Conservation (phyloP, 2,113 vertebrate species). For the Colistium nudipinnis region DNA sequence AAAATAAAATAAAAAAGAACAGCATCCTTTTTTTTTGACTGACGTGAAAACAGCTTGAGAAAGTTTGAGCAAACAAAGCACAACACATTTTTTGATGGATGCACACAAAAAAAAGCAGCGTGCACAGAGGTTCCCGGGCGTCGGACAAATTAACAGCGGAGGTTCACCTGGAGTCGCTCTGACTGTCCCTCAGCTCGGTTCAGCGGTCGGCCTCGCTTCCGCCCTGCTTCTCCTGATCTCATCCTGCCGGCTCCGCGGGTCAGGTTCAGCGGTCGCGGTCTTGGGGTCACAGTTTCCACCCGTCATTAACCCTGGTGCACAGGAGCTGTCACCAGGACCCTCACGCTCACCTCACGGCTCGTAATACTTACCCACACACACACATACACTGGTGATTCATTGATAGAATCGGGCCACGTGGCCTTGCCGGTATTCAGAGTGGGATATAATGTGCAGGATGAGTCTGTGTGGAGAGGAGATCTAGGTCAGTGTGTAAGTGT, state of each 20-base stretch:
- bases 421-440: constrained; percentile 19
- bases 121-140: constrained; percentile 17
- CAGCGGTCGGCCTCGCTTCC: constrained; percentile 41
- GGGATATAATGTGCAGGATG: constrained; percentile 18
- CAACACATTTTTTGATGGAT: too few species aligned
- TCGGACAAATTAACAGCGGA: constrained; percentile 38
- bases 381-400: constrained; percentile 3
- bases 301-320: constrained; percentile 57
- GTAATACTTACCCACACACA: constrained; percentile 37
- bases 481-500: constrained; percentile 23
- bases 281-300: constrained; percentile 58
- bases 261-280: constrained; percentile 69
- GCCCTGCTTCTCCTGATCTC: constrained; percentile 37
- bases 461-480: constrained; percentile 21
- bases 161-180: constrained; percentile 52
- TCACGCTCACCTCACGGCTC: constrained; percentile 56
- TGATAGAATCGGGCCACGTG: constrained; percentile 22
- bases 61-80: too few species aligned
- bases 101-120: constrained; percentile 3
- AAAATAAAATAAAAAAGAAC: too few species aligned
- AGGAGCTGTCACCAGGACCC: constrained; percentile 57
- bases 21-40: too few species aligned
- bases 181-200: constrained; percentile 38
- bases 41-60: too few species aligned
- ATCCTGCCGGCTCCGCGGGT: constrained; percentile 50